Conservation (phyloP, 2,888 invertebrate species). For the Diogma glabrata region DNA sequence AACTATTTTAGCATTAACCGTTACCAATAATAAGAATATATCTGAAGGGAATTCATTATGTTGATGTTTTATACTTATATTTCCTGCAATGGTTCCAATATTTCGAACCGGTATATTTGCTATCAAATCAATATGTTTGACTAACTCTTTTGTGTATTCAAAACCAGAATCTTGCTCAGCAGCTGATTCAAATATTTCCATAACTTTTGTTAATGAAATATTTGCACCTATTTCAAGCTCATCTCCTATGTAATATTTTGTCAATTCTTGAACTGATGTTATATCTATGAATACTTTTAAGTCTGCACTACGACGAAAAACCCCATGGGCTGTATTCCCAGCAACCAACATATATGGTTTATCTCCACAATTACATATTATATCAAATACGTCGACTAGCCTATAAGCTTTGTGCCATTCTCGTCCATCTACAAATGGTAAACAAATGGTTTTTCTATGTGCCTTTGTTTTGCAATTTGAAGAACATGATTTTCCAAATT, state of each 20-base stretch:
- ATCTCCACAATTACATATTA: slow-evolving; percentile 36
- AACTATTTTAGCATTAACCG: slow-evolving; percentile 34
- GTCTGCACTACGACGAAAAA: slow-evolving; percentile 22
- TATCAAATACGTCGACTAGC: slow-evolving; percentile 39
- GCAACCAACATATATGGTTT: slow-evolving; percentile 47
- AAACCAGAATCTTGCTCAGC: slow-evolving; percentile 36
- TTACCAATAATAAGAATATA: slow-evolving; percentile 36
- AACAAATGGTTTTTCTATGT: slow-evolving; percentile 22
- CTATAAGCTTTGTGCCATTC: slow-evolving; percentile 45
- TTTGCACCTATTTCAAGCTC: slow-evolving; percentile 29
- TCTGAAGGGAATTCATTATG: slow-evolving; percentile 45
- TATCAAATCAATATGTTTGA: slow-evolving; percentile 55
- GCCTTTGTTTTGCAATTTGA: slow-evolving; percentile 18
- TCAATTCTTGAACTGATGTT: slow-evolving; percentile 42
- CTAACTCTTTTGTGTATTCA: slow-evolving; percentile 46
- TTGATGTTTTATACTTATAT: slow-evolving; percentile 41
- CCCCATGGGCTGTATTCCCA: slow-evolving; percentile 59
- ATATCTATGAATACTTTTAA: slow-evolving; percentile 46
- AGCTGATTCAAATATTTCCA: slow-evolving; percentile 31
- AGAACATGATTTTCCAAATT: slow-evolving; percentile 22
- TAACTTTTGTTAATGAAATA: slow-evolving; percentile 28
- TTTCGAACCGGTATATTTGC: slow-evolving; percentile 65
- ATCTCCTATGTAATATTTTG: slow-evolving; percentile 20
- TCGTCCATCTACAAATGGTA: slow-evolving; percentile 42
- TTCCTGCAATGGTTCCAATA: slow-evolving; percentile 46